Evolutionary conservation across 2,113 vertebrate species (phyloP).

Genomic region (Peromyscus leucopus): DNA sequence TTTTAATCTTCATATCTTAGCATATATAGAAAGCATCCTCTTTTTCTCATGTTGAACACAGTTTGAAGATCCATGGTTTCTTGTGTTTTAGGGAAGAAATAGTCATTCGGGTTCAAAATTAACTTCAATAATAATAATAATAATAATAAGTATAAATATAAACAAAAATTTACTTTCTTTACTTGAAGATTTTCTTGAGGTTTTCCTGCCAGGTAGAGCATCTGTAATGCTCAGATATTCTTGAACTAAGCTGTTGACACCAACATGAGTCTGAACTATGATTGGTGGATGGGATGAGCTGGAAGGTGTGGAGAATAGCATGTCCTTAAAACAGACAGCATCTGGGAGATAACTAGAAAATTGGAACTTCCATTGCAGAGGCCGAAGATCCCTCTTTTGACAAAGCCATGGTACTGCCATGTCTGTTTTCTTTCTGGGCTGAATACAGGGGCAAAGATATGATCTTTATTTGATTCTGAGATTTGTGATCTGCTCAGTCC

Average conservation of each 20-base stretch:
- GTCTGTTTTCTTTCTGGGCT: background rate
- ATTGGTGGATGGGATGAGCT: background rate
- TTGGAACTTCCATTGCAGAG: background rate
- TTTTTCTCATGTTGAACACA: background rate
- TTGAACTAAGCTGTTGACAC: background rate
- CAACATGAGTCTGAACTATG: background rate
- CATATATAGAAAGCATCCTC: background rate
- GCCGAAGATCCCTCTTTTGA: background rate
- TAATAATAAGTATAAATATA: background rate
- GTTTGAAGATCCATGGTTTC: background rate
- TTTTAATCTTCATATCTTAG: background rate
- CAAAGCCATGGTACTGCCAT: background rate
- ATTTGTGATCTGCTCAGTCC: background rate
- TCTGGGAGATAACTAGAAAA: background rate
- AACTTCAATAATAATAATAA: background rate
- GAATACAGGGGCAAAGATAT: background rate
- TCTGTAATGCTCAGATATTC: background rate
- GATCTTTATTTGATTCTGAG: background rate
- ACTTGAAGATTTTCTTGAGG: background rate
- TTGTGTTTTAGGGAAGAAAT: background rate
- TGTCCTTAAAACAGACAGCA: background rate
- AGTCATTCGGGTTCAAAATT: background rate
- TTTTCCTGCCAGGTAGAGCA: background rate
- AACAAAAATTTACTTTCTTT: background rate
- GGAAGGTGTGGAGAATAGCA: background rate